These are phyloP conservation scores for Acromyrmex echinatior DNA, from an alignment of 1,140 invertebrate species.

Conservation along the genomic window DNA sequence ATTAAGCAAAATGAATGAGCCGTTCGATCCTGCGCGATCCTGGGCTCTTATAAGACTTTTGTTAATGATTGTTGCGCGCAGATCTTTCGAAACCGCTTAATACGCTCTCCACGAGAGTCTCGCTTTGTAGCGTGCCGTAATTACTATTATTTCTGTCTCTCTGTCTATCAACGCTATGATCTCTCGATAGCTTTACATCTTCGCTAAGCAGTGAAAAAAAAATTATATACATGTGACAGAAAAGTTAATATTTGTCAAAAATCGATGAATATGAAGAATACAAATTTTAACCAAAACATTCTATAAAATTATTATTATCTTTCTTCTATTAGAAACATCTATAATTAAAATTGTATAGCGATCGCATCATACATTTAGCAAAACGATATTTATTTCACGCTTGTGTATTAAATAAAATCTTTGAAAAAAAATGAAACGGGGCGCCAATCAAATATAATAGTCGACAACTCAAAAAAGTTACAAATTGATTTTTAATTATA, in stretches of 20 bases:
- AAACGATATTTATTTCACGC: neutral
- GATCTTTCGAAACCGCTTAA: conserved; percentile 63
- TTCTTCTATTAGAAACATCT: neutral
- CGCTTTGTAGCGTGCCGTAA: conserved; percentile 27
- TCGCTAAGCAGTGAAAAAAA: neutral
- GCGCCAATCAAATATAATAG: neutral
- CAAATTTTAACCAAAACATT: neutral
- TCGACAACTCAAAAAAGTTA: neutral
- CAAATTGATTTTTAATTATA: neutral
- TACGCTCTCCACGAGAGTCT: conserved; percentile 25
- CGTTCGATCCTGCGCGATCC: conserved; percentile 78
- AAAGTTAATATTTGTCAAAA: neutral
- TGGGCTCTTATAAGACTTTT: conserved; percentile 79
- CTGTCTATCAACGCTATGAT: conserved; percentile 68
- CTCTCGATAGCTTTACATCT: conserved; percentile 45
- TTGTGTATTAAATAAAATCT: neutral
- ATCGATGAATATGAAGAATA: neutral
- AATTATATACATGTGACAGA: neutral
- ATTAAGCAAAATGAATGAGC: conserved; percentile 81
- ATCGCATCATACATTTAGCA: neutral
- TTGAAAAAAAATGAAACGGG: neutral
- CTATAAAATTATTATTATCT: neutral
- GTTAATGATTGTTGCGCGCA: conserved; percentile 63
- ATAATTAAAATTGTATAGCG: neutral
- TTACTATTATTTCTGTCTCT: conserved; percentile 55